These are phyloP conservation scores for Rhinogobio ventralis DNA, from an alignment of 2,797 vertebrate genomes.

Conservation along the genomic window DNA sequence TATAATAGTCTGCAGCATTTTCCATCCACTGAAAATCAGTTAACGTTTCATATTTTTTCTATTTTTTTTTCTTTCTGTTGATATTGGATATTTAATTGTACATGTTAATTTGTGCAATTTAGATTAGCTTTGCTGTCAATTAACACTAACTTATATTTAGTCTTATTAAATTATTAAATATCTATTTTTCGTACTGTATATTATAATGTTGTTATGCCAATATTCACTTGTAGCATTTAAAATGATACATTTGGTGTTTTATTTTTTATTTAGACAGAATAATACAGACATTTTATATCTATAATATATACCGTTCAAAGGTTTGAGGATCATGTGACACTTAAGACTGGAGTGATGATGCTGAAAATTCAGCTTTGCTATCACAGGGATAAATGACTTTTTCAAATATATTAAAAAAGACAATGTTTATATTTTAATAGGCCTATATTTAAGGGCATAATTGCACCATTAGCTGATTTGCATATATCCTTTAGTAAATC, in stretches of 20 bases:
- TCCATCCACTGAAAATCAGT: neutral
- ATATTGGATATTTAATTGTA: neutral
- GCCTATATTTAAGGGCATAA: neutral
- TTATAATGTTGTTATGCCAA: neutral
- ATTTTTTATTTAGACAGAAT: neutral
- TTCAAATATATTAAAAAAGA: neutral
- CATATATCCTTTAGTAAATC: neutral
- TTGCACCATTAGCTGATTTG: neutral
- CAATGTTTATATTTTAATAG: neutral
- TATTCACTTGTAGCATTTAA: neutral
- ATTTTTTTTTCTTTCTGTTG: too few relatives aligned
- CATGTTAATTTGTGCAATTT: neutral
- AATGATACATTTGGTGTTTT: neutral
- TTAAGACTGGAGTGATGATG: neutral
- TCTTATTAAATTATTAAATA: too few relatives aligned
- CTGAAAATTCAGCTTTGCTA: neutral
- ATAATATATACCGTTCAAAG: neutral
- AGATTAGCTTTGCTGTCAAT: neutral
- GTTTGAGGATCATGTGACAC: neutral
- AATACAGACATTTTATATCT: neutral
- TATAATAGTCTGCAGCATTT: neutral
- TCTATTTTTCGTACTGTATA: too few relatives aligned
- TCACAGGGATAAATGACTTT: neutral
- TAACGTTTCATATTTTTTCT: neutral
- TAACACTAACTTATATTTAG: too few relatives aligned